Conservation (phyloP, 2,797 vertebrate species). For the Phrynocephalus forsythii region DNA sequence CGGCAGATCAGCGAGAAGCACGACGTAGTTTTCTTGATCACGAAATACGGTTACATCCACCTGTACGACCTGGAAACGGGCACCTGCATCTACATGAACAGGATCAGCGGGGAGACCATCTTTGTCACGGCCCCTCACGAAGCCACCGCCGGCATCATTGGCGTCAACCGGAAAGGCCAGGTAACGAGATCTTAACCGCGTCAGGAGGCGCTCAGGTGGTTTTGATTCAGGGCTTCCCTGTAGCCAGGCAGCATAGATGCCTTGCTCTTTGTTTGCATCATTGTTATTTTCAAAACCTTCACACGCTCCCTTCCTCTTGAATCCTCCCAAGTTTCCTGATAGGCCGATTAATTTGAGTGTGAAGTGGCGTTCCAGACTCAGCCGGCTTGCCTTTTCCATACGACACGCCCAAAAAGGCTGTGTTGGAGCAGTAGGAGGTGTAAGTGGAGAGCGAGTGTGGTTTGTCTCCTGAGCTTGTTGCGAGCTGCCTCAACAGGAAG, state of each 20-base stretch:
- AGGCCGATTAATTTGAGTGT: no score
- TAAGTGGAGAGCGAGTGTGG: background rate
- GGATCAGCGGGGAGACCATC: constrained; percentile 98
- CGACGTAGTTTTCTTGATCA: constrained; percentile 97
- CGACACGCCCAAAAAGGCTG: background rate
- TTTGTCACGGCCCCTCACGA: constrained; percentile 98
- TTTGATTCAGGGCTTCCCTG: background rate
- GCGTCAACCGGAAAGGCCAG: constrained; percentile 98
- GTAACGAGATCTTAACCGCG: constrained; percentile 75
- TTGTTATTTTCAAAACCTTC: background rate
- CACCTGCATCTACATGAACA: constrained; percentile 99
- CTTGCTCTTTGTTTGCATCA: background rate
- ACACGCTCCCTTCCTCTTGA: background rate
- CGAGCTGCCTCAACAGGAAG: no score
- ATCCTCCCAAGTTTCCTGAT: background rate
- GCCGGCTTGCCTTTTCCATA: background rate
- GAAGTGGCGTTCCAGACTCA: background rate
- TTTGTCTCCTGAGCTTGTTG: no score
- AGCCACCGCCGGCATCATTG: constrained; percentile 96
- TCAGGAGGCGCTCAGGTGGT: background rate
- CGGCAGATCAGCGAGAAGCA: constrained; percentile 95
- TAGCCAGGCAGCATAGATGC: background rate
- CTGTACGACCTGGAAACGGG: constrained; percentile 97
- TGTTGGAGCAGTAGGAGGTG: background rate
- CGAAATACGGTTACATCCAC: constrained; percentile 98